Conservation (phyloP, 1,140 invertebrate species). For the Ceratosolen solmsi region DNA sequence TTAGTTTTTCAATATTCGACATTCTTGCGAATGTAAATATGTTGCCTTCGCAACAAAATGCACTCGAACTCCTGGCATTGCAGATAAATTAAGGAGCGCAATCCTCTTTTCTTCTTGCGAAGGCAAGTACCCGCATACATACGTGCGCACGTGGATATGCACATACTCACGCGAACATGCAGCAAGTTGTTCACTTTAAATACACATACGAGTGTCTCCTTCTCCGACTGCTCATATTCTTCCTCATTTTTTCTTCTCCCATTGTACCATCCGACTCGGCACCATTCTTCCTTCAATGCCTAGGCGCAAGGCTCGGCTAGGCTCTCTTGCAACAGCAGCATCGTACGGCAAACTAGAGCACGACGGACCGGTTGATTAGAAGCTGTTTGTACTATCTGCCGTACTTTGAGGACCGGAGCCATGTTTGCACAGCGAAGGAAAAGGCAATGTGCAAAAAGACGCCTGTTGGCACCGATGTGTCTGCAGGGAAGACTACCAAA, state of each 20-base stretch:
- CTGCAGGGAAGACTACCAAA: background rate
- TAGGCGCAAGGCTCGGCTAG: background rate
- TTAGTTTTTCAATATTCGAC: too few relatives aligned
- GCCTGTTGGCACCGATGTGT: slow-evolving; percentile 1
- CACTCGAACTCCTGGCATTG: background rate
- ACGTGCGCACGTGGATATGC: too few relatives aligned
- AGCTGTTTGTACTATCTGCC: slow-evolving; percentile 58
- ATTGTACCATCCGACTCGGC: background rate
- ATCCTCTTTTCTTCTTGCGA: too few relatives aligned
- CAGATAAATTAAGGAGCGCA: background rate
- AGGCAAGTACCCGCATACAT: too few relatives aligned
- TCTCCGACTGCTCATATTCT: background rate
- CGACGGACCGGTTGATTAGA: slow-evolving; percentile 59
- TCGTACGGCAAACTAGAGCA: slow-evolving; percentile 56
- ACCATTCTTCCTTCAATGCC: background rate
- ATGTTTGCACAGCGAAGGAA: slow-evolving; percentile 3
- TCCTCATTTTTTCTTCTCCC: background rate
- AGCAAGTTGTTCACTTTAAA: too few relatives aligned
- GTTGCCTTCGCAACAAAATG: background rate
- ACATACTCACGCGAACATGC: too few relatives aligned
- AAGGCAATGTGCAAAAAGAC: background rate
- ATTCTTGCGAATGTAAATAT: too few relatives aligned
- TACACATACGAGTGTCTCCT: too few relatives aligned
- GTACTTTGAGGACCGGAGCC: slow-evolving; percentile 37
- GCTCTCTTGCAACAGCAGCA: background rate